These are phyloP conservation scores for Acromyrmex heyeri DNA, from an alignment of 1,140 invertebrate species.

Conservation along the genomic window DNA sequence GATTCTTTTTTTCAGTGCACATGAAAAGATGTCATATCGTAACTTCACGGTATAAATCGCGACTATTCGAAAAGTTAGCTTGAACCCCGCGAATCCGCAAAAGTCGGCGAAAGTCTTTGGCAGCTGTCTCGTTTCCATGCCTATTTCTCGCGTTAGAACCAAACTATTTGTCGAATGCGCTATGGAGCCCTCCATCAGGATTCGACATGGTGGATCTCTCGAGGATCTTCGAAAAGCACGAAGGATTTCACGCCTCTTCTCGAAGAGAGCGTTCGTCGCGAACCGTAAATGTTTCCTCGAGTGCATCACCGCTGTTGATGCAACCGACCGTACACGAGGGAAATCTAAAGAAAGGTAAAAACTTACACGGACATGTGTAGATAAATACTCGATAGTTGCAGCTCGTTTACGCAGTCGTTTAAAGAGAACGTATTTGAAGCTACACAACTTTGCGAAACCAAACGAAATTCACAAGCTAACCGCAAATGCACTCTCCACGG, in stretches of 20 bases:
- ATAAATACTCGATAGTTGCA: conserved; percentile 1
- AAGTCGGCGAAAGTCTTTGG: conserved; percentile 37
- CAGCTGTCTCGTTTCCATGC: conserved; percentile 72
- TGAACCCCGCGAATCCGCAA: conserved; percentile 19
- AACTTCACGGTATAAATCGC: conserved; percentile 7
- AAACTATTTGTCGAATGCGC: conserved; percentile 65
- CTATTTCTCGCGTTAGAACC: conserved; percentile 67
- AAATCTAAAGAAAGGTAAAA: conserved; percentile 15
- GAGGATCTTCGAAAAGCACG: conserved; percentile 41
- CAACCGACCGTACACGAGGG: conserved; percentile 38
- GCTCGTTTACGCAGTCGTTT: conserved; percentile 29
- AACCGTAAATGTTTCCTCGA: conserved; percentile 31
- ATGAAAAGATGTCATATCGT: neutral
- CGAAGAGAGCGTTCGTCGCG: conserved; percentile 44
- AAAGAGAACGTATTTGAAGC: conserved; percentile 17
- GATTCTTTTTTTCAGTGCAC: neutral
- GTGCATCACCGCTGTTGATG: conserved; percentile 37
- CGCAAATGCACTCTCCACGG: neutral
- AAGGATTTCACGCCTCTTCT: conserved; percentile 75
- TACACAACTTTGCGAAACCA: neutral
- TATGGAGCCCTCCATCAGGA: conserved; percentile 46
- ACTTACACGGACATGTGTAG: conserved; percentile 21
- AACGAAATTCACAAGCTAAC: conserved; percentile 22
- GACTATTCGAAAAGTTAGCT: conserved; percentile 31
- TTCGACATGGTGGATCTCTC: conserved; percentile 67